These are phyloP conservation scores for Naja naja DNA, from an alignment of 2,113 vertebrate species.

Conservation along the genomic window DNA sequence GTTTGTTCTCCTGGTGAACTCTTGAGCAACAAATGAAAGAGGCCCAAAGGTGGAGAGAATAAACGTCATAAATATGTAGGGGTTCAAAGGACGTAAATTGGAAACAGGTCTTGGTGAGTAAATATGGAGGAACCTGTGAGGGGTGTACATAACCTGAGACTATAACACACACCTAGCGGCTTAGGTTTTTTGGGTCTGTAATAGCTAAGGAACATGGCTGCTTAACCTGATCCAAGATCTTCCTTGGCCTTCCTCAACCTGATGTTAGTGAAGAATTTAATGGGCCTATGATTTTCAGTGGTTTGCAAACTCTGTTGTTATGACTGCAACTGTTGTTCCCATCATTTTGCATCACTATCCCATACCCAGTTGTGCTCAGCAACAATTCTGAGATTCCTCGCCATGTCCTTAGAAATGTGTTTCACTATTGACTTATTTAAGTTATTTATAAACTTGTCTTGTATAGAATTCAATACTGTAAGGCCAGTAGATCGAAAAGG, in stretches of 20 bases:
- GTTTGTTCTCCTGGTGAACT: constrained; percentile 1
- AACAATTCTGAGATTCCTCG: not conserved
- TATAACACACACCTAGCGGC: not conserved
- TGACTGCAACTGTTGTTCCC: not conserved
- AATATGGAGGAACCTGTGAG: not conserved
- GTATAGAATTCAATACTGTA: not conserved
- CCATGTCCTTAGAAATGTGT: not conserved
- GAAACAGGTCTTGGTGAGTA: not conserved
- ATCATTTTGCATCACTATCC: not conserved
- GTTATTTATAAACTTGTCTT: not conserved
- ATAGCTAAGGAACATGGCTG: not conserved
- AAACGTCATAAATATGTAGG: not conserved
- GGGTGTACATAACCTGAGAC: not conserved
- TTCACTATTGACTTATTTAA: not conserved
- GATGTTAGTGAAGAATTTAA: not conserved
- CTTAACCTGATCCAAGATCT: not conserved
- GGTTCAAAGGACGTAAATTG: constrained; percentile 1
- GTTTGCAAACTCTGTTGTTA: not conserved
- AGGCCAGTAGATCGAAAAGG: not conserved
- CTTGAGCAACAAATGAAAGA: constrained; percentile 45
- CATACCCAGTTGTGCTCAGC: not conserved
- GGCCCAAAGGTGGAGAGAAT: not conserved
- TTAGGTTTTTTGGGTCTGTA: not conserved
- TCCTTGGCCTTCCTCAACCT: not conserved
- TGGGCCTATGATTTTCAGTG: not conserved